Evolutionary conservation across 1,140 invertebrate genomes (phyloP).

Genomic region (Anadara kagoshimensis): DNA sequence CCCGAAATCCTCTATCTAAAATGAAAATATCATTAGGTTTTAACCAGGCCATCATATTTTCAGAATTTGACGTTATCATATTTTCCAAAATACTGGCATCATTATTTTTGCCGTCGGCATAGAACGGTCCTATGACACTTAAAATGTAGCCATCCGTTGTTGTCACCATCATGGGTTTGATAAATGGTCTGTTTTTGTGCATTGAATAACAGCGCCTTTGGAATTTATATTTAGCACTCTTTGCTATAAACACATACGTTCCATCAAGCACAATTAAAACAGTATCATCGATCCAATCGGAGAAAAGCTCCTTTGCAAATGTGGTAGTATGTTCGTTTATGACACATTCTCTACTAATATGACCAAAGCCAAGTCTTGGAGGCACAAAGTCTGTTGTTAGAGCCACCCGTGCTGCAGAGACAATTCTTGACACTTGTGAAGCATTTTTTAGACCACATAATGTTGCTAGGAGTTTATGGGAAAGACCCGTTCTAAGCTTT

Average conservation of each 20-base stretch:
- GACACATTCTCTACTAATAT: conserved; percentile 4
- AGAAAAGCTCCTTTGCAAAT: conserved; percentile 14
- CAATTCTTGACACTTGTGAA: too few species aligned
- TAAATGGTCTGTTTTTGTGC: conserved; percentile 16
- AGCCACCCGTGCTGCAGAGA: not conserved
- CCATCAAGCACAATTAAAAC: conserved; percentile 18
- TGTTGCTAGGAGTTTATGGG: too few species aligned
- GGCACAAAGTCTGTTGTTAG: conserved; percentile 14
- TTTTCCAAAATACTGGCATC: conserved; percentile 22
- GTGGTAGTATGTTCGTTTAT: conserved; percentile 12
- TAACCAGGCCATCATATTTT: conserved; percentile 10
- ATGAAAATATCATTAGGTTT: too few species aligned
- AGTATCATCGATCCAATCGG: not conserved
- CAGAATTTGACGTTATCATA: conserved; percentile 1
- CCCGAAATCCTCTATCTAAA: too few species aligned
- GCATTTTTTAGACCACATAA: too few species aligned
- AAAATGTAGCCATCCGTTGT: conserved; percentile 24
- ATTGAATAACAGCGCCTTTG: conserved; percentile 27
- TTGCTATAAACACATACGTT: conserved; percentile 23
- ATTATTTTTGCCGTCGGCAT: conserved; percentile 21
- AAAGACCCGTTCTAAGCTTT: too few species aligned
- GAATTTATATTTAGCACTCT: conserved; percentile 25
- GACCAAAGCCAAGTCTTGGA: conserved; percentile 17
- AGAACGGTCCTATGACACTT: conserved; percentile 16
- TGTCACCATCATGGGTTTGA: conserved; percentile 27